Base-by-base conservation (phyloP, 2,113 vertebrate genomes). In the Anarrhichthys ocellatus region DNA sequence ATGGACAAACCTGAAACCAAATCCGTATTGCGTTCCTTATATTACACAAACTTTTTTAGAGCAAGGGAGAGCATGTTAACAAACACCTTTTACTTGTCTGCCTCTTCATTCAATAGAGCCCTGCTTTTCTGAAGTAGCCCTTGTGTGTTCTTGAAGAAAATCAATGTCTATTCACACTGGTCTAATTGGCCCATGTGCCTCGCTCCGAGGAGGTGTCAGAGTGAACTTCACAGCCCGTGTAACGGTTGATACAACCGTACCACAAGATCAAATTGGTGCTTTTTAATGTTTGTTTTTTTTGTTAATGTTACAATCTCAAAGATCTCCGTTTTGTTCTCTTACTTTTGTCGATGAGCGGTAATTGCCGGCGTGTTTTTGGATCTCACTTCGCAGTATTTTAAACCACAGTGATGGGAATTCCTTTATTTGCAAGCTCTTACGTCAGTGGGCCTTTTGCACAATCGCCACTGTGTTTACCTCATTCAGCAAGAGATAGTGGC, bases 81-180 rank as follows among this genome's bases (percentile, higher is more conserved):
- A 72, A 38, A 32, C 29, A 66, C 56, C 6, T 11, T 58, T 58
- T 48, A 63, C 3, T 29, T 15, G 36, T 13, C 20, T 50, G n/a
- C 15, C 48, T 34, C 34, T 62, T 32, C 17, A 0, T 56, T 80
- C 63, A 65, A 6, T 70, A 36, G 32, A 40, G 40, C 18, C 17
- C 8, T 29, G 14, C 22, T 56, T 76, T 40, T 42, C 20, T 18
- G 14, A 80, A 80, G 29, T 15, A 83, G 58, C 27, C 3, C 1
- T 44, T 69, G 20, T 58, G 46, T 56, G 20, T 22, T 20, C 32
- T 20, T 44, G 9, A 69, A 84, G 9, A 46, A 9, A 86, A 59
- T 90, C 79, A 83, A 17, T n/a, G 10, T 27, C 69, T 80, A 38
- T 36, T 81, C 82, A 82, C 71, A 56, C 52, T 17, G 6, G 22